Conservation (phyloP, 2,888 invertebrate genomes). For the Copidosoma aretas region DNA sequence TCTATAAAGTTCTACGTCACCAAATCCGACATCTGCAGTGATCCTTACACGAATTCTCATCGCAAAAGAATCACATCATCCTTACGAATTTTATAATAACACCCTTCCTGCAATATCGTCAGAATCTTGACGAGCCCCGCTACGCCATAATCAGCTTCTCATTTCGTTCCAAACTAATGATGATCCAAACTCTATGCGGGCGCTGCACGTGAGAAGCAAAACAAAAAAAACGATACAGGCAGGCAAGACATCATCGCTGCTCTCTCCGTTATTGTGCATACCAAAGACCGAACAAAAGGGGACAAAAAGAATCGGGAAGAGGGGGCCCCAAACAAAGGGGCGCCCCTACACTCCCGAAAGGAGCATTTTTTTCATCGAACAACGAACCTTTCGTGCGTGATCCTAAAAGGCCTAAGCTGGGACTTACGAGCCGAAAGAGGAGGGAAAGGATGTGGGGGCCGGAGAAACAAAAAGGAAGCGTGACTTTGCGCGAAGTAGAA, state of each 20-base stretch:
- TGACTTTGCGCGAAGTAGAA: conserved; percentile 1
- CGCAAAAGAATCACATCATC: background rate
- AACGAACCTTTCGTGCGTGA: conserved; percentile 25
- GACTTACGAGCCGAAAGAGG: conserved; percentile 13
- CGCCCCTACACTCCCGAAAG: too few species aligned
- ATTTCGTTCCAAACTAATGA: conserved; percentile 26
- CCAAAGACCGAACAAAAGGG: too few species aligned
- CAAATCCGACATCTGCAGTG: background rate
- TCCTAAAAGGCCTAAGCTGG: conserved; percentile 15
- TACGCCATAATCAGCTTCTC: conserved; percentile 9
- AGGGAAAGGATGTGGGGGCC: conserved; percentile 7
- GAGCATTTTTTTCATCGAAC: conserved; percentile 29
- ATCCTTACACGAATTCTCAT: too few species aligned
- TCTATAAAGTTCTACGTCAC: too few species aligned
- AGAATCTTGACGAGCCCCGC: too few species aligned
- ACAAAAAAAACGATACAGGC: conserved; percentile 7
- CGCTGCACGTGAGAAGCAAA: background rate
- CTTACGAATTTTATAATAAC: too few species aligned
- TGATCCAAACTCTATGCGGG: conserved; percentile 9
- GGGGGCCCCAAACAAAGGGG: too few species aligned
- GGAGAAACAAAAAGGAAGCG: background rate
- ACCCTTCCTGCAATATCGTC: too few species aligned
- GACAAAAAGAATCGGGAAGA: too few species aligned
- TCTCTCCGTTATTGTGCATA: background rate
- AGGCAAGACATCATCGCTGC: background rate